phyloP scores from a whole-genome alignment of 2,113 vertebrate species.

The Megalops atlanticus region DNA sequence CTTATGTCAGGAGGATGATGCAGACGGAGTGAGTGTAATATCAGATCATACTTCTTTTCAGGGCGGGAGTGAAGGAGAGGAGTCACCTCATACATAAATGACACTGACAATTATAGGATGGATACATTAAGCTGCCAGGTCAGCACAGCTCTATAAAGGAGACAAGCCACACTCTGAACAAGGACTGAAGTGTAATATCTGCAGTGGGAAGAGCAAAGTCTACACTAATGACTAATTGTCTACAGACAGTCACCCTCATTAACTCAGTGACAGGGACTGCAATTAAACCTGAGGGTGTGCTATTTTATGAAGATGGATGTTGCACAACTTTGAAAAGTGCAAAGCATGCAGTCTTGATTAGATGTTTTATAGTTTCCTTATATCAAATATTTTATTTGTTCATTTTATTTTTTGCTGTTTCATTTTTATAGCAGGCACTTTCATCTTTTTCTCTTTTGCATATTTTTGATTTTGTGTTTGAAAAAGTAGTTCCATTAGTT shows the following conservation, averaged over 20 bases:
- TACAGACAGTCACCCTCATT: no score
- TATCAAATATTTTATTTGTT: not conserved
- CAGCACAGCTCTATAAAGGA: not conserved
- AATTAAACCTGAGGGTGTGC: no score
- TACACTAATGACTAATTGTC: no score
- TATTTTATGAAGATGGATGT: no score
- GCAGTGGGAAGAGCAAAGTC: no score
- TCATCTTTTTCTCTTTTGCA: not conserved
- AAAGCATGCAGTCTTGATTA: not conserved
- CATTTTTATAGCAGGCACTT: not conserved
- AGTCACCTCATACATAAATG: not conserved
- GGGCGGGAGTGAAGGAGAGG: not conserved
- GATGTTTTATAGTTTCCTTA: not conserved
- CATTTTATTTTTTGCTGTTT: not conserved
- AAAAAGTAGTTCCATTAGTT: not conserved
- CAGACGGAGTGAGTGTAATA: not conserved
- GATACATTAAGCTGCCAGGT: not conserved
- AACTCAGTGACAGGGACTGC: no score
- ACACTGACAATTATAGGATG: slow-evolving; percentile 3
- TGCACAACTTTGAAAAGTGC: not conserved
- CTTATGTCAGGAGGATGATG: not conserved
- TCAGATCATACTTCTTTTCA: not conserved
- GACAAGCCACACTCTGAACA: no score
- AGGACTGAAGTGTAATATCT: not conserved
- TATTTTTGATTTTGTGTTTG: not conserved